Evolutionary conservation across 2,113 vertebrate species (phyloP), one percentile per base, ranked within the genome.

Genomic region (Chloroceryle aenea): DNA sequence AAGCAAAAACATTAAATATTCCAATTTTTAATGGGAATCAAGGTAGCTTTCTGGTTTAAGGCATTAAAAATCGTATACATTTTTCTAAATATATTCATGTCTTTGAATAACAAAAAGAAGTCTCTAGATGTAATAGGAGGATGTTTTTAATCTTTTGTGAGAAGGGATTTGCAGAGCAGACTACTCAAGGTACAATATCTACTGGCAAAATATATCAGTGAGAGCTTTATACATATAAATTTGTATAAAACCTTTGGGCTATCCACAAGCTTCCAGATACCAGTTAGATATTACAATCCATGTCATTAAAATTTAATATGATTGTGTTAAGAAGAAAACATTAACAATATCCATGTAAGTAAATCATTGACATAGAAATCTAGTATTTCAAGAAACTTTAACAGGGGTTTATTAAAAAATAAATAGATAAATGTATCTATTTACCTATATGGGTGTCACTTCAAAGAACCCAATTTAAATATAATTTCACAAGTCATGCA

Each of bases 41-140:
- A 98, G 97, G 97, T 98, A 96, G 94, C 97, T 97, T 97, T 98
- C 96, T 98, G 97, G 97, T 98, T 98, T 98, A 98, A 98, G 98
- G 98, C 98, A 97, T 97, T 98, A 97, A 98, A 97, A 98, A 97
- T 98, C 97, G 98, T 98, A 98, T 97, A 98, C 97, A 96, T 98
- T 98, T 98, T 97, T 76, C 95, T 98, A 98, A 98, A 98, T 98
- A 98, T 98, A 98, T 98, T 98, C 98, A 98, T 98, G 97, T 93
- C 98, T 98, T 98, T 98, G 98, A 98, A 98, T 98, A 98, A 98
- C 98, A 98, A 98, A 98, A 98, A 98, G 97, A 98, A 98, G 97
- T 97, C 98, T 98, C 98, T 96, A 98, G 98, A 98, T 98, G 98
- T 98, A 98, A 98, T 97, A 98, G 97, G 93, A 98, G 98, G 97